Percentiles rank a stretch among this genome's conserved stretches.
These are phyloP conservation scores for Triplophysa rosa DNA, from an alignment of 2,113 vertebrate species.

Conservation along the genomic window DNA sequence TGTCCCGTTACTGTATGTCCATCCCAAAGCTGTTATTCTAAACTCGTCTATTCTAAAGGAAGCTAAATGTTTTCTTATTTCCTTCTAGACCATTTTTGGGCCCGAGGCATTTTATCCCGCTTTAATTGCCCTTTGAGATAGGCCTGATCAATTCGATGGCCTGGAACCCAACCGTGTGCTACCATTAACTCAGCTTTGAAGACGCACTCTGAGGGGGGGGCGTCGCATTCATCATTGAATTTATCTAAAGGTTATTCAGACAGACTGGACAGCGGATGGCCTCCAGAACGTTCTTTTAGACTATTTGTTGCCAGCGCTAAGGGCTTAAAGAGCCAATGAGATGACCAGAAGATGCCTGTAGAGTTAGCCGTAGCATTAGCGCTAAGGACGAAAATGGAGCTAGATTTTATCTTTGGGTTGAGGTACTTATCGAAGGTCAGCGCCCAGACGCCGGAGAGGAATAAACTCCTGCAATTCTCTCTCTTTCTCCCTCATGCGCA, in stretches of 20 bases:
- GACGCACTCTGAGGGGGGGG: constrained; percentile 45
- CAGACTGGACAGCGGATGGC: constrained; percentile 44
- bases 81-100: constrained; percentile 41
- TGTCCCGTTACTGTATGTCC: constrained; percentile 4
- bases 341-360: constrained; percentile 29
- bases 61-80: constrained; percentile 40
- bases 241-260: constrained; percentile 68
- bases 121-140: constrained; percentile 62
- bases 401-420: constrained; percentile 40
- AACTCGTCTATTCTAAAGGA: constrained; percentile 13
- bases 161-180: constrained; percentile 46
- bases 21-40: constrained; percentile 32
- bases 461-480: constrained; percentile 12
- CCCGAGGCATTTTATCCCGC: constrained; percentile 56
- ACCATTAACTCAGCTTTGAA: constrained; percentile 59
- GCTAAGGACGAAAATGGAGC: constrained; percentile 17
- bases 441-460: constrained; percentile 22
- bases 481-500: background rate
- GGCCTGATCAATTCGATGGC: constrained; percentile 61
- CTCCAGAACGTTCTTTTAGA: constrained; percentile 32
- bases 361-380: background rate
- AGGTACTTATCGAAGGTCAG: constrained; percentile 47
- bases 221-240: constrained; percentile 55
- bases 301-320: background rate
- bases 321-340: constrained; percentile 52